Base-by-base conservation (phyloP, 2,113 vertebrate genomes). In the Sturnira hondurensis region DNA sequence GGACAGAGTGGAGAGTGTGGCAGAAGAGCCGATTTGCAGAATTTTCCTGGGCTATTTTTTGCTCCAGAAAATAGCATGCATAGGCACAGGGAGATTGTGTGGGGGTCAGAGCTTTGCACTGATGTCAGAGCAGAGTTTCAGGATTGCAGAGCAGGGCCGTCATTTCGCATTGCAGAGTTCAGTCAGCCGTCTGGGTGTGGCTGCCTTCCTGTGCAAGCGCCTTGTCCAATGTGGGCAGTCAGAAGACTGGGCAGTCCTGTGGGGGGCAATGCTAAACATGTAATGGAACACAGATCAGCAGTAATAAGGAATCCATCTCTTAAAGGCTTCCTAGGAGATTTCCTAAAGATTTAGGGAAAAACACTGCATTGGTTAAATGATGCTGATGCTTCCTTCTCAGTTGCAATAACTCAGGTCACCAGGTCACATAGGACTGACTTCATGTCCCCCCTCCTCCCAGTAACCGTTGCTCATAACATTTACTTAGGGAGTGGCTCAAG, bases 271-370 rank as follows among this genome's bases (percentile, higher is more conserved):
- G 28, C 22, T 61, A 73, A 90, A 63, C 22, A 81, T 90, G 81
- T 92, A 96, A 96, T 93, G 67, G 86, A 88, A 86, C 52, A 78
- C 82, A 50, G 67, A 82, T 61, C 93, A 92, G 71, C 43, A 89
- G 80, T 38, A 85, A 96, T 94, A 38, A 86, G 56, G 0, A 97
- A 94, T 93, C 0, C 1, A 63, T 41, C 50, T 89, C 80, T 54
- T 81, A 78, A 96, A 93, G 22, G 0, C n/a, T 91, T 52, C 73
- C 96, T 92, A 67, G 0, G 26, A 93, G 26, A 36, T 65, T 95
- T 96, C 19, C 3, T 80, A 50, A 65, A 16, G 78, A 95, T 94
- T 89, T 45, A 41, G 95, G 17, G 89, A 86, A 80, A 97, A 78
- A 33, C 9, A 22, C 0, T 33, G 14, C 1, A 31, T 94, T 91